Conservation (phyloP, 2,113 vertebrate genomes). For the Scomber scombrus region DNA sequence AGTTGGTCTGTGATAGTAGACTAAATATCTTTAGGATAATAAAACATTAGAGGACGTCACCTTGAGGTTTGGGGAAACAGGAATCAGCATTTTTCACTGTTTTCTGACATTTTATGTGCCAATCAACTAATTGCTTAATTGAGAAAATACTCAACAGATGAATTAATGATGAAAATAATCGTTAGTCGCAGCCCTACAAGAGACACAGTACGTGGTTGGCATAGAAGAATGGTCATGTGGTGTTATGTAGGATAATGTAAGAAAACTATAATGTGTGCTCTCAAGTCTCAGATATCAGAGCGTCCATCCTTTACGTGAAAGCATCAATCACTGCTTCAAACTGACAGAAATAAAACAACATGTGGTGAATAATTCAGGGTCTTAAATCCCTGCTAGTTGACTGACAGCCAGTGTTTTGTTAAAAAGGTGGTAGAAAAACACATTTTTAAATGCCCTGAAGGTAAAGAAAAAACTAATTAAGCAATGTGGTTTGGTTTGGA, state of each 20-base stretch:
- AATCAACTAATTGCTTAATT: no score
- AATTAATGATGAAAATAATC: no score
- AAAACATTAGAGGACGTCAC: no score
- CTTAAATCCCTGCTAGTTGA: no score
- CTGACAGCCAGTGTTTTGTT: no score
- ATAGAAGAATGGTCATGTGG: not conserved
- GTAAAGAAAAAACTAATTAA: not conserved
- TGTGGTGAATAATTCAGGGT: not conserved
- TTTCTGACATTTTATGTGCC: no score
- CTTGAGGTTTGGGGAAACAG: no score
- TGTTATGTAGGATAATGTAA: not conserved
- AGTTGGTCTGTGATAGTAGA: no score
- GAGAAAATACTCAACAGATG: no score
- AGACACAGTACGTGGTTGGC: not conserved
- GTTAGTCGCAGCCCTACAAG: not conserved
- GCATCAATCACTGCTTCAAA: not conserved
- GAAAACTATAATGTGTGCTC: not conserved
- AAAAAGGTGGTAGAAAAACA: no score
- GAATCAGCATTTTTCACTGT: no score
- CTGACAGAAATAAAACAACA: not conserved
- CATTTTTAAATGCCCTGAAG: not conserved
- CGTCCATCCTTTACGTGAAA: not conserved
- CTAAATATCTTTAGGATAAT: no score
- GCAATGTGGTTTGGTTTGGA: not conserved
- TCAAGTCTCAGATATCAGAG: not conserved